phyloP scores from a whole-genome alignment of 2,113 vertebrate species.

The Lagopus leucura region DNA sequence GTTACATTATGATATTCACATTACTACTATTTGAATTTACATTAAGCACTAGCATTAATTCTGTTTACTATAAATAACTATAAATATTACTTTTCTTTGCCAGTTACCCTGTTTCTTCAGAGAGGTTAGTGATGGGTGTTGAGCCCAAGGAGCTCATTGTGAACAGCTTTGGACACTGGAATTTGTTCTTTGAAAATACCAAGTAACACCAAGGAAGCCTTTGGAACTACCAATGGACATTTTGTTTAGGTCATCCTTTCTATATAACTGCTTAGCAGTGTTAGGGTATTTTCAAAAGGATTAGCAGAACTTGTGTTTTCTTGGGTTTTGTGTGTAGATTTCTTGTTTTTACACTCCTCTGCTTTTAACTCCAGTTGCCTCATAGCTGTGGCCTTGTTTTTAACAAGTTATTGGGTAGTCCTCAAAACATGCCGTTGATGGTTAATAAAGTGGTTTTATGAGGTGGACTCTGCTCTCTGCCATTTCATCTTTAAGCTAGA shows the following conservation, averaged over 20 bases:
- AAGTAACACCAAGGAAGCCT: not conserved
- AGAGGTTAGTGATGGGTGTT: not conserved
- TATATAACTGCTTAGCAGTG: not conserved
- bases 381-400: not conserved
- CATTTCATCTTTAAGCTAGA: conserved; percentile 2
- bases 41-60: not conserved
- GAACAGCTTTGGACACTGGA: not conserved
- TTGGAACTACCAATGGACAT: not conserved
- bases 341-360: not conserved
- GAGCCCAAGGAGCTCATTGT: not conserved
- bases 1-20: not conserved
- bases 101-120: not conserved
- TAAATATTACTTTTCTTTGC: not conserved
- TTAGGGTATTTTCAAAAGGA: not conserved
- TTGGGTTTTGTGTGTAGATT: not conserved
- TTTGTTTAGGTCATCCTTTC: not conserved
- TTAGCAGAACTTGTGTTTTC: not conserved
- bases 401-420: not conserved
- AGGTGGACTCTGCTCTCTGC: not conserved
- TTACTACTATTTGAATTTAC: not conserved
- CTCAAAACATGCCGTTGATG: not conserved
- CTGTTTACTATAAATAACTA: not conserved
- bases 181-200: not conserved
- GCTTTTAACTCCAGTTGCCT: not conserved
- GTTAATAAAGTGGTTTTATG: not conserved